Base-by-base conservation (phyloP, 2,113 vertebrate genomes). In the Hydropotes inermis region DNA sequence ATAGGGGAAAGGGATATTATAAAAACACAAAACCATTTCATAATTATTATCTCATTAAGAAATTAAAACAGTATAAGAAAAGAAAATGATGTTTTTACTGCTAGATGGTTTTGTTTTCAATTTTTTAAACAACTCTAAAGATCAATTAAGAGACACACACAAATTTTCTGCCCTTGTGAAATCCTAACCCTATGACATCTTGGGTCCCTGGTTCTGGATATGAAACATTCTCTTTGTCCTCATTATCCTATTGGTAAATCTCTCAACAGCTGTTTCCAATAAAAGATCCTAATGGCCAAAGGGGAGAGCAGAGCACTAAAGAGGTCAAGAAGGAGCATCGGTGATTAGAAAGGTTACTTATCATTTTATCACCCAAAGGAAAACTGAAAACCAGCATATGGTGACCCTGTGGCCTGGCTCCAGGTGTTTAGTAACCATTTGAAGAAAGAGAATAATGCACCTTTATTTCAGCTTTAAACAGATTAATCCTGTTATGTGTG, bases 221-320 rank as follows among this genome's bases (percentile, higher is more conserved):
- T 84, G 27, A 96, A 64, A 36, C 79, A 55, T 45, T 89, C 92
- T 94, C 67, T 89, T 98, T 98, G 96, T 84, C 91, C 76, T 67
- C 45, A 67, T 88, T 92, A 93, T 25, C 76, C 82, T 98, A 97
- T 81, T 95, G 93, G 92, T 98, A 98, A 98, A 98, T 97, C 76
- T 98, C 87, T 95, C 61, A 98, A 92, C 97, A 99, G 98, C 97
- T 99, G 98, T 94, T 99, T 99, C 98, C 98, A 99, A 99, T 99
- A 99, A 99, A 97, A 84, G 50, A 87, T 67, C 30, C 47, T 98
- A 83, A 96, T 93, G 98, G 98, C 90, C 81, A 74, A 79, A 27
- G 10, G 57, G 45, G n/a, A 98, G 54, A 98, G 88, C 96, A 78
- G 43, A 93, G 30, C 4, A 33, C n/a, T 45, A 9, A 54, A 92